Evolutionary conservation across 1,140 invertebrate species (phyloP).

Genomic region (Philopotamus ludificatus): DNA sequence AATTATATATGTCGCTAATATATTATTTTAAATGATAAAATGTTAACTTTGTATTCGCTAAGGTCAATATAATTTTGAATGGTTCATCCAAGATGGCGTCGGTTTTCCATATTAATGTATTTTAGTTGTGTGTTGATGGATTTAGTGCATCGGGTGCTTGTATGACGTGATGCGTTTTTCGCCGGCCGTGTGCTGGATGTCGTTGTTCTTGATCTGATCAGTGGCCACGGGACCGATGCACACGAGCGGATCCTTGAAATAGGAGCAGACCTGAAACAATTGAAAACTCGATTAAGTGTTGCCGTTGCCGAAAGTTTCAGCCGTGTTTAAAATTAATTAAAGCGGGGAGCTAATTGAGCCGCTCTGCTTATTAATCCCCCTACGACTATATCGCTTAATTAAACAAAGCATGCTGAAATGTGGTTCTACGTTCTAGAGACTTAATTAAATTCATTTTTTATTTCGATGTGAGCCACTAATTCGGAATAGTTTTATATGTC

Average conservation of each 20-base stretch:
- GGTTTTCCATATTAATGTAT: background rate
- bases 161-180: slow-evolving; percentile 73
- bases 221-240: slow-evolving; percentile 83
- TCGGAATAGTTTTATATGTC: no score
- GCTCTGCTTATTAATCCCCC: no score
- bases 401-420: no score
- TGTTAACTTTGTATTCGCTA: no score
- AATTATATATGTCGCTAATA: slow-evolving; percentile 8
- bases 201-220: slow-evolving; percentile 68
- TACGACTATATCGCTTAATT: no score
- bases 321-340: no score
- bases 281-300: no score
- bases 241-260: slow-evolving; percentile 85
- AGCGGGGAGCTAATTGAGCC: no score
- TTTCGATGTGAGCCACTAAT: no score
- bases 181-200: slow-evolving; percentile 74
- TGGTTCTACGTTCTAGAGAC: no score
- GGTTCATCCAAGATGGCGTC: slow-evolving; percentile 21
- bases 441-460: no score
- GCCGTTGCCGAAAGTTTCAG: no score
- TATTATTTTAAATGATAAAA: background rate
- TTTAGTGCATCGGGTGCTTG: slow-evolving; percentile 57
- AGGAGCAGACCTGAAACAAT: slow-evolving; percentile 72
- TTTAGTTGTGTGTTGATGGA: background rate
- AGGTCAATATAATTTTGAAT: slow-evolving; percentile 28